Conservation (phyloP, 2,888 invertebrate species). For the Sisyra terminalis region DNA sequence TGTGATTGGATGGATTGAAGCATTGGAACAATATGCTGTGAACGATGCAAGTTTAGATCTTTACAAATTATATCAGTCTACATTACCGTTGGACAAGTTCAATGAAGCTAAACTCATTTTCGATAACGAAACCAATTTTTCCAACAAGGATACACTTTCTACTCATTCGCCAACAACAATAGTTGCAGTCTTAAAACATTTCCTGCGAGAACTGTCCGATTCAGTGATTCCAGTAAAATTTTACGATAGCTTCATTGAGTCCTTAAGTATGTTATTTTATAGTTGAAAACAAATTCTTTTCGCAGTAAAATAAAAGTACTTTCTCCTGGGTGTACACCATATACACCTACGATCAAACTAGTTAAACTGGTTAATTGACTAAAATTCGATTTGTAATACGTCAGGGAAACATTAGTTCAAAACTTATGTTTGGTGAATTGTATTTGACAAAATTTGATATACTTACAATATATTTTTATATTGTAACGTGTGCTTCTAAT, state of each 20-base stretch:
- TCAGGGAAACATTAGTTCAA: no score
- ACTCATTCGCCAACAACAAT: constrained; percentile 35
- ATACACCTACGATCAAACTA: no score
- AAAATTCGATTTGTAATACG: no score
- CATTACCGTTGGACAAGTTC: constrained; percentile 40
- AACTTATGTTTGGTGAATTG: no score
- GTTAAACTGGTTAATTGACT: no score
- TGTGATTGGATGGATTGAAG: constrained; percentile 36
- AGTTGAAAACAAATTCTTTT: no score
- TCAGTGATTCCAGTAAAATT: constrained; percentile 57
- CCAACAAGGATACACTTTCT: constrained; percentile 25
- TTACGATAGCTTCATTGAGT: constrained; percentile 52
- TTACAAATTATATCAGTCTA: constrained; percentile 47
- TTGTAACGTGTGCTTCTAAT: no score
- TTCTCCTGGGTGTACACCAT: no score
- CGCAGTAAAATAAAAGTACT: no score
- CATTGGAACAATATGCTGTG: constrained; percentile 40
- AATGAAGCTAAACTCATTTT: constrained; percentile 35
- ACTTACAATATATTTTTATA: no score
- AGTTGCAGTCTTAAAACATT: constrained; percentile 49
- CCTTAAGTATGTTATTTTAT: constrained; percentile 22
- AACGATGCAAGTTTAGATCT: constrained; percentile 34
- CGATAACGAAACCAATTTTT: constrained; percentile 28
- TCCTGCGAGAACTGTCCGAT: constrained; percentile 54
- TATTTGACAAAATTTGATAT: no score